These are phyloP conservation scores for Hetaerina americana DNA, from an alignment of 1,140 invertebrate species.

Conservation along the genomic window DNA sequence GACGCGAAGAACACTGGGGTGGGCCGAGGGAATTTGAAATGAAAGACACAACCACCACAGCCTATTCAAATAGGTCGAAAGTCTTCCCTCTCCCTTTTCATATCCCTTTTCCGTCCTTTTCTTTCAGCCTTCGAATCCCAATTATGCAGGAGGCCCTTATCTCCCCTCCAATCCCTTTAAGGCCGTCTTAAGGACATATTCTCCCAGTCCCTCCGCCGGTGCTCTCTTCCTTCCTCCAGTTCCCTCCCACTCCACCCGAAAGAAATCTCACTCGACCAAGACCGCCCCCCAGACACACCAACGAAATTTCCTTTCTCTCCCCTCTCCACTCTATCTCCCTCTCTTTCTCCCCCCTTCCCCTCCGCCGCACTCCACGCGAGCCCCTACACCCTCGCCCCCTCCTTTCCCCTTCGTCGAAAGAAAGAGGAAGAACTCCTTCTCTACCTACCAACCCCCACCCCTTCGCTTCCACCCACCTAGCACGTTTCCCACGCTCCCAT, in stretches of 20 bases:
- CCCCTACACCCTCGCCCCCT: neutral
- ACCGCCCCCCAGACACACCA: neutral
- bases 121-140: neutral
- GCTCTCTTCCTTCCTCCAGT: too few relatives aligned
- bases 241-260: neutral
- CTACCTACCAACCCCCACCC: too few relatives aligned
- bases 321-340: neutral
- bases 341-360: neutral
- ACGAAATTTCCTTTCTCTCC: too few relatives aligned
- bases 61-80: too few relatives aligned
- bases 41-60: too few relatives aligned
- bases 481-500: neutral
- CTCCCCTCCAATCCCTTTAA: neutral
- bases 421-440: too few relatives aligned
- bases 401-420: too few relatives aligned
- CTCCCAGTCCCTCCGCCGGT: neutral
- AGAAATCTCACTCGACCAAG: neutral
- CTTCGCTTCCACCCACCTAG: neutral
- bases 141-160: neutral
- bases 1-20: too few relatives aligned
- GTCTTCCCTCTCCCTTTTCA: neutral
- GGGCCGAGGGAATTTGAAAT: too few relatives aligned
- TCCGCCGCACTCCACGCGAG: neutral
- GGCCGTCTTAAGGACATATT: neutral
- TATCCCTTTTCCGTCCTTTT: neutral